Base-by-base conservation (phyloP, 64 coral and sea anemone genomes). In the Astreopora myriophthalma region DNA sequence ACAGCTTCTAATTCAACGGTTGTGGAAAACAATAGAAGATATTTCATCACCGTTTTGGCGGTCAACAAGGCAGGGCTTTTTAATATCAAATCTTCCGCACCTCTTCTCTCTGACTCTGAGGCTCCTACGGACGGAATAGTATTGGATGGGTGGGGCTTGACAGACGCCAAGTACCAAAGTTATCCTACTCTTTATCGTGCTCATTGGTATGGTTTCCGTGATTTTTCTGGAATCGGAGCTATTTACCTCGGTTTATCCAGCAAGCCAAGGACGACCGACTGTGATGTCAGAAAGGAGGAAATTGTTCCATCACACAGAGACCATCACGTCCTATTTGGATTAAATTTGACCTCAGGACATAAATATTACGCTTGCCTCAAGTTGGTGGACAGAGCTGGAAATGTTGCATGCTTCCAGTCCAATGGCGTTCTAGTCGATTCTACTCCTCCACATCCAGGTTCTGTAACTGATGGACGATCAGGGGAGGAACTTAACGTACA, bases 171-270 rank as follows among this genome's bases (percentile, higher is more conserved):
- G 26, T 94, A 99, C 46, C 97, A 99, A 49, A 93, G 90, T n/a
- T 99, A 88, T 23, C 79, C 94, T 2, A 90, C 92, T 14, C 73
- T 99, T 19, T 99, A 90, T 37, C 97, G 97, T 33, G 91, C 93
- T 26, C 94, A 99, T 62, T 99, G 97, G 97, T 89, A 87, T 72
- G 97, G 97, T n/a, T 62, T 99, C 24, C 91, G 20, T 37, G 97
- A 99, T 46, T 93, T 95, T 68, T 99, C 97, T 26, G 97, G 97
- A 2, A 46, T 99, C 9, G 36, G 84, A 60, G 38, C 35, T 0
- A 73, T 92, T n/a, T 90, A 93, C 79, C 85, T 94, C 39, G 94
- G 97, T 27, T 73, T 99, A 8, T 91, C 89, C 13, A 93, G 81
- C n/a, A 91, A 85, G 13, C 9, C 48, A 6, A 69, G 88, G 14